Base-by-base conservation (phyloP, 2,888 invertebrate species). In the Empis livida region DNA sequence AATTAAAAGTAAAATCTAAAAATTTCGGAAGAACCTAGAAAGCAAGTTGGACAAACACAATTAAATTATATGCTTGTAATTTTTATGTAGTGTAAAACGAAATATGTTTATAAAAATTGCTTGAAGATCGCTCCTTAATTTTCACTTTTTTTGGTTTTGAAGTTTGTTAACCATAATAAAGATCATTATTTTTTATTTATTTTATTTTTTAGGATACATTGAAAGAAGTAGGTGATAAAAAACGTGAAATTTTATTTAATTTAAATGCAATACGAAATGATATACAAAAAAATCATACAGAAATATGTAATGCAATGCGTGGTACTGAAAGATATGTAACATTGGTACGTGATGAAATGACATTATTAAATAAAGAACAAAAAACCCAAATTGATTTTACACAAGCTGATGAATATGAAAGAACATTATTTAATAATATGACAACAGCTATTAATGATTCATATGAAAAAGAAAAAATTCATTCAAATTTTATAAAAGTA, bases 401-500 rank as follows among this genome's bases (percentile, higher is more conserved):
- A 11, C 70, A 75, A 3, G 74, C 78, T 1, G 90, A 90, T 61
- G 73, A 79, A 42, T 75, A 76, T n/a, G 90, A 91, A 64, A 68
- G 88, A 5, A 84, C 84, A 45, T 65, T 78, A 11, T 89, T 89
- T 61, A 76, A 80, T 1, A 73, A 77, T 0, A 76, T 89, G 62
- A 82, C 85, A 0, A 79, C 80, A 16, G 81, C 85, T 0, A 79
- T 90, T 1, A 77, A 89, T 53, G 78, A 85, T 54, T 85, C 85
- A 15, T 89, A 91, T 60, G 90, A 91, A 64, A 75, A 84, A 47
- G 90, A 91, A 64, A 67, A 89, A 35, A 80, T 84, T 0, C 83
- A 88, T 58, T 78, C 84, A 5, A 88, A 90, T 63, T 74, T 84
- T 48, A 87, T 88, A 2, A 49, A 48, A 16, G 15, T 48, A 6